Conservation (phyloP, 2,113 vertebrate species). For the Hemichromis elongatus region DNA sequence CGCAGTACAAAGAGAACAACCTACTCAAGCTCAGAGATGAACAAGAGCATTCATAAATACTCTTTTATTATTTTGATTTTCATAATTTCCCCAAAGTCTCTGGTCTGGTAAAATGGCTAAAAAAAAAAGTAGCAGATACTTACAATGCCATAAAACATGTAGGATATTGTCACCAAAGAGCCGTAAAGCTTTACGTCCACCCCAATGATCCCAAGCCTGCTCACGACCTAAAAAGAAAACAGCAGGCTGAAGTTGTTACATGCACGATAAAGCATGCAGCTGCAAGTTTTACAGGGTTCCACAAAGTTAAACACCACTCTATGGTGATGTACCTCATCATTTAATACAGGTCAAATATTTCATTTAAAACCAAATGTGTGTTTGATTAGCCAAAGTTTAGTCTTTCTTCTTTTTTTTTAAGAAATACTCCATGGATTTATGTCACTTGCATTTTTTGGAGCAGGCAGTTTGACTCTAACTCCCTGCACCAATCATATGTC, state of each 20-base stretch:
- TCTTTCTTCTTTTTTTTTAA: neutral
- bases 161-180: constrained; percentile 14
- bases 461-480: neutral
- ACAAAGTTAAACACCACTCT: constrained; percentile 29
- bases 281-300: constrained; percentile 17
- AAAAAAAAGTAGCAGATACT: neutral
- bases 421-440: neutral
- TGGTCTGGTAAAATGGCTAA: neutral
- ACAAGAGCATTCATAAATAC: neutral
- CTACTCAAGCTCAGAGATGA: neutral
- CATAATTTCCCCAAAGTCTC: neutral
- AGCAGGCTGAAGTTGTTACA: constrained; percentile 38
- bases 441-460: neutral
- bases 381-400: neutral
- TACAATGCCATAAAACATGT: constrained; percentile 20
- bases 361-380: neutral
- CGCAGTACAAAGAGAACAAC: neutral
- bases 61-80: constrained; percentile 14
- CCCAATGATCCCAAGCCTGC: neutral
- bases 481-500: constrained; percentile 33
- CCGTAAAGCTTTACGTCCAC: constrained; percentile 41
- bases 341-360: constrained; percentile 41
- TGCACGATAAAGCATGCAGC: constrained; percentile 32
- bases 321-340: constrained; percentile 10
- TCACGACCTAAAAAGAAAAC: constrained; percentile 27